These are phyloP conservation scores for Drosophila setifemur DNA, from an alignment of 1,140 invertebrate genomes.

Conservation along the genomic window DNA sequence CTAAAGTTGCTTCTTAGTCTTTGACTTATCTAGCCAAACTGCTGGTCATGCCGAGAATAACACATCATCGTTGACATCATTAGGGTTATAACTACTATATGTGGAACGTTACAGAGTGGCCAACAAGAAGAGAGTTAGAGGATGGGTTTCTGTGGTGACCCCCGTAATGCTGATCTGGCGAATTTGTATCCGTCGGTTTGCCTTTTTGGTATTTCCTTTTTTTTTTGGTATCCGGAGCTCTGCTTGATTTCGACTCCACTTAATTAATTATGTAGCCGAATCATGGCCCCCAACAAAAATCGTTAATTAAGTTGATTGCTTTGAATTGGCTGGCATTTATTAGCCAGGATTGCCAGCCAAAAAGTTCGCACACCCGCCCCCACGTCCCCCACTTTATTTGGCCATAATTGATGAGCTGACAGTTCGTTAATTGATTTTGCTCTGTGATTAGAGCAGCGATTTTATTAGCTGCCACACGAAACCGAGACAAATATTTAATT, in stretches of 20 bases:
- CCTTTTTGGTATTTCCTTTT: conserved; percentile 18
- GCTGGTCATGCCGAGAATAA: not conserved
- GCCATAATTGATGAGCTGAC: conserved; percentile 68
- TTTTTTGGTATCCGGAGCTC: conserved; percentile 21
- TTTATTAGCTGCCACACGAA: conserved; percentile 64
- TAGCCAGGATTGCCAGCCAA: conserved; percentile 61
- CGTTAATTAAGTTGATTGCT: conserved; percentile 79
- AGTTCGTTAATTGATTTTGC: conserved; percentile 73
- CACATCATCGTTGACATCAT: conserved; percentile 5
- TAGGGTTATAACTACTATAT: conserved; percentile 7
- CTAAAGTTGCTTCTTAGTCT: not conserved
- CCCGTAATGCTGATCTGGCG: conserved; percentile 21
- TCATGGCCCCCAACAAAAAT: conserved; percentile 60
- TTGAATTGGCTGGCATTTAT: conserved; percentile 74
- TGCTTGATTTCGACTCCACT: conserved; percentile 29
- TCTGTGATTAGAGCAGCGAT: conserved; percentile 52
- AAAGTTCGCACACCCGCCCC: conserved; percentile 35
- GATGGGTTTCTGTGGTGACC: conserved; percentile 1
- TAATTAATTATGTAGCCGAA: conserved; percentile 75
- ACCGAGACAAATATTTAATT: conserved; percentile 58
- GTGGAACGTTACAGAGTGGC: not conserved
- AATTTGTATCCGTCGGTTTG: not conserved
- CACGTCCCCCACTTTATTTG: not conserved
- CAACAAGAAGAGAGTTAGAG: too few species aligned
- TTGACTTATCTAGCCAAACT: conserved; percentile 1